Evolutionary conservation across 2,797 vertebrate species (phyloP).

Genomic region (Emydoidea blandingii): DNA sequence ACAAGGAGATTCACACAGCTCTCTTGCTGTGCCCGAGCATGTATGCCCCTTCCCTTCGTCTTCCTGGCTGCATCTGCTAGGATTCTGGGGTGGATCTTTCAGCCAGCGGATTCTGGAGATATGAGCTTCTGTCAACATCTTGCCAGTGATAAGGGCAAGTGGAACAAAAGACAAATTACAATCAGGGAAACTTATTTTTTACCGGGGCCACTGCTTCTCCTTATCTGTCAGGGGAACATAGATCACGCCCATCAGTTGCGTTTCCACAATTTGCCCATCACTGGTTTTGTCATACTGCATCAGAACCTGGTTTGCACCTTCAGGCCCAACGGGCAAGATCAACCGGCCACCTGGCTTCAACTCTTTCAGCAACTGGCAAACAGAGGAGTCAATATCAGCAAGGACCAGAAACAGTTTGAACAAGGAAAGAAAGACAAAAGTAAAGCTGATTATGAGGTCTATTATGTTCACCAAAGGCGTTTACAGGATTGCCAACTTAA

Average conservation of each 20-base stretch:
- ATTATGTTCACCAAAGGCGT: rapidly evolving
- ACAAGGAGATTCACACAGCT: background rate
- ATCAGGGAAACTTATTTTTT: slow-evolving; percentile 42
- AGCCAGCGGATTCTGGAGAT: slow-evolving; percentile 5
- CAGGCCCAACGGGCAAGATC: slow-evolving; percentile 89
- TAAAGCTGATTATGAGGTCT: rapidly evolving
- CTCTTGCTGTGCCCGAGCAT: background rate
- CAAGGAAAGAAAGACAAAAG: background rate
- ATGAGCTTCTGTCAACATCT: background rate
- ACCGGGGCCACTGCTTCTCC: slow-evolving; percentile 90
- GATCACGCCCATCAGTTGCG: slow-evolving; percentile 91
- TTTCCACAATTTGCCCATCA: slow-evolving; percentile 87
- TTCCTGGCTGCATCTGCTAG: background rate
- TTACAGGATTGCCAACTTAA: background rate
- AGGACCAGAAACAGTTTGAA: background rate
- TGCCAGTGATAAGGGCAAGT: background rate
- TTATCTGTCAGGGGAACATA: slow-evolving; percentile 94
- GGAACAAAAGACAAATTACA: background rate
- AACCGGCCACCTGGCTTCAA: slow-evolving; percentile 92
- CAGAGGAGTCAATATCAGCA: background rate
- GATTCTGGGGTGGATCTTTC: background rate
- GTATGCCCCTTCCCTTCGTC: background rate
- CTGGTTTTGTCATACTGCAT: slow-evolving; percentile 92
- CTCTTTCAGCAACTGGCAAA: slow-evolving; percentile 87
- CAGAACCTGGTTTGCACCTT: slow-evolving; percentile 88